Base-by-base conservation (phyloP, 2,113 vertebrate genomes). In the Hyperoodon ampullatus region DNA sequence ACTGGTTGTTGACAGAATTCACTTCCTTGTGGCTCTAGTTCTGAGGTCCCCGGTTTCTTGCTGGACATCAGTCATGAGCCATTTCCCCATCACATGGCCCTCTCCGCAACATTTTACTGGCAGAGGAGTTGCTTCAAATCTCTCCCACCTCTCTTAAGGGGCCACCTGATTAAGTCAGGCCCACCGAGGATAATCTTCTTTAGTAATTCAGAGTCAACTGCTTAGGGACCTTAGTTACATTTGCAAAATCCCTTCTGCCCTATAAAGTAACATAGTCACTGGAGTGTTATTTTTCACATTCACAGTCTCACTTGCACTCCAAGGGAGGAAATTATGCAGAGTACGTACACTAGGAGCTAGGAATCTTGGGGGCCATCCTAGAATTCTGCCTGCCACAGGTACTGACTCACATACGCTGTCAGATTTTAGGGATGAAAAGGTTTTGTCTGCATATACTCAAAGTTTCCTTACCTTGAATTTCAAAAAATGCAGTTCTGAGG, bases 401-500 rank as follows among this genome's bases (percentile, higher is more conserved):
- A 13, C 4, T 28, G 88, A 18, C 55, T 89, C 88, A 58, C 35
- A 14, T 50, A 65, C 53, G 50, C 78, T 42, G 3, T 83, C 68
- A 87, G 68, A 58, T 66, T 81, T 82, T 47, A 70, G 42, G 90
- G n/a, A 19, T 83, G 88, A 26, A 44, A 35, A 71, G 24, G 10
- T 13, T 28, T 83, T 58, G 13, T 72, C 28, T 88, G 14, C 13
- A 12, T 66, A 66, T n/a, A 53, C 15, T 81, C 66, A 82, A 75
- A 87, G 42, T 78, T 33, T 91, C 65, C 93, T 88, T 90, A 44
- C 23, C 12, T 90, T 3, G 33, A 95, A 95, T 94, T 95, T 93
- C 96, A 44, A 55, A 93, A 96, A 98, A 95, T 77, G 88, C 80
- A 90, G 88, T 95, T 88, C 9, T n/a, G 63, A 88, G 42, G 93